Evolutionary conservation across 2,888 invertebrate species (phyloP), one percentile per base, ranked within the genome.

Genomic region (Drosophila neonasuta): DNA sequence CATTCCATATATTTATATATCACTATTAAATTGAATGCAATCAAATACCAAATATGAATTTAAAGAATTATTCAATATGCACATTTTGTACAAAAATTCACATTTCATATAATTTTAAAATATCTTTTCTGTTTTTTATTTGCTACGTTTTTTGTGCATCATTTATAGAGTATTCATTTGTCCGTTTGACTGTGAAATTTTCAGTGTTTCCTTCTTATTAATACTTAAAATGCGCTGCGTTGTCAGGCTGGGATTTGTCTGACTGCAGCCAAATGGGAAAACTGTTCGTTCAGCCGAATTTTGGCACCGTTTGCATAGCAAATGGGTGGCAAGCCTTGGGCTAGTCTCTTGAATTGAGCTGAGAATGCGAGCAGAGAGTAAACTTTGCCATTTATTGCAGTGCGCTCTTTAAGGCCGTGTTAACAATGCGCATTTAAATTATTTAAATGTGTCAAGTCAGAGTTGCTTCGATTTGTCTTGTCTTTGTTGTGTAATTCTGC

Each of bases 241-340:
- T 80, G 84, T 79, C 84, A 80, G 84, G 63, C 71, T 42, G 70
- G 74, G 83, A 80, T 83, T 80, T 83, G 68, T 79, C 74, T 79
- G 65, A 15, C 65, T 73, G 51, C 70, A 64, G 70, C 71, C 74
- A 79, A 81, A 74, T 81, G 81, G 79, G 69, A 79, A 73, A 80
- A 72, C 65, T 70, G 62, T 69, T 48, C 60, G 62, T 60, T 75
- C 54, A 63, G 65, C 56, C 61, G 56, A 44, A 69, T 69, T 68
- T 79, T 77, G 79, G 75, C 83, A 68, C 44, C 51, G 70, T 60
- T 70, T 73, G 61, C 83, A 67, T 75, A 60, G 63, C 58, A 78
- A 80, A 78, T 80, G 69, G 58, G 48, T 39, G 56, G 17, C 15
- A 34, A 34, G 34, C 20, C 42, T 32, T 42, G 42, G 30, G 42